phyloP scores from a whole-genome alignment of 2,113 vertebrate species.

The Neolamprologus hecqui region DNA sequence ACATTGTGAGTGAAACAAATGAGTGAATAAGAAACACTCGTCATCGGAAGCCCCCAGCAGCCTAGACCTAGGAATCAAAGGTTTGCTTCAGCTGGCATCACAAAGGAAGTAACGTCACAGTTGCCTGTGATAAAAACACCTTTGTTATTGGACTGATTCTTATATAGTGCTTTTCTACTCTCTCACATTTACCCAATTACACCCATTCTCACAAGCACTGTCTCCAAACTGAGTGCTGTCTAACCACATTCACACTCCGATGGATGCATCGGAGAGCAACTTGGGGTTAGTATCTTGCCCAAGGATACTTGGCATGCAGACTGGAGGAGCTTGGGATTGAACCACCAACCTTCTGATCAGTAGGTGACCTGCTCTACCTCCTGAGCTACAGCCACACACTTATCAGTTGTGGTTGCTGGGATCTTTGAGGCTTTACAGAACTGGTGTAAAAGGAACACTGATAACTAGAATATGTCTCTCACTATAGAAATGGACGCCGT shows the following conservation, averaged over 20 bases:
- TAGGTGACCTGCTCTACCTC: neutral
- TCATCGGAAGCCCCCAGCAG: neutral
- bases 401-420: neutral
- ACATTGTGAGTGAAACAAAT: neutral
- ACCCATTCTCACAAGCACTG: neutral
- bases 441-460: neutral
- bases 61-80: neutral
- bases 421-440: neutral
- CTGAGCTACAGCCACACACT: neutral
- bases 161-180: neutral
- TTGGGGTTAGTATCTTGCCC: neutral
- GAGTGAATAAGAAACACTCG: neutral
- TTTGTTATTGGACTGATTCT: neutral
- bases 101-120: neutral
- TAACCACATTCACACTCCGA: neutral
- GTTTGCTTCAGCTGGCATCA: neutral
- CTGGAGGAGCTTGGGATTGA: neutral
- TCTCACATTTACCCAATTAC: neutral
- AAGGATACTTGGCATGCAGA: neutral
- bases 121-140: neutral
- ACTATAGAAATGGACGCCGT: constrained; percentile 77
- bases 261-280: neutral
- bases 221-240: neutral
- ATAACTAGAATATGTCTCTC: neutral
- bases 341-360: neutral